A percentile compares a stretch with the other conserved stretches of the same genome.
phyloP scores from a whole-genome alignment of 2,113 vertebrate genomes.

The Phalacrocorax aristotelis region DNA sequence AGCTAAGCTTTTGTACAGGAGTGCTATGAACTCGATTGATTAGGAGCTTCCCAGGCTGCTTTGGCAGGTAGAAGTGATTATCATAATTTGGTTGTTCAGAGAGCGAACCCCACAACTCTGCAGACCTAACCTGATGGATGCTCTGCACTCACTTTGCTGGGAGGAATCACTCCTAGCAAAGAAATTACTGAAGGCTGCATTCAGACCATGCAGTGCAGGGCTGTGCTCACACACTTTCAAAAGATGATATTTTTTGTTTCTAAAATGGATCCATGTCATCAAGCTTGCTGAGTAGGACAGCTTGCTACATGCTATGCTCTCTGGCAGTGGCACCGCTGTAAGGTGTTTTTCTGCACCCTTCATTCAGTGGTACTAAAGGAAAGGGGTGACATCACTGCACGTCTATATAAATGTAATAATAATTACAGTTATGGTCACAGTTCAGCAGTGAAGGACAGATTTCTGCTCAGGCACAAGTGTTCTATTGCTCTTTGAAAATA shows the following conservation, averaged over 20 bases:
- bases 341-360: neutral
- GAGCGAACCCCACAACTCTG: neutral
- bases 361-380: neutral
- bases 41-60: neutral
- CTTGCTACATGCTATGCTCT: neutral
- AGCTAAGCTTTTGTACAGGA: neutral
- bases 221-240: neutral
- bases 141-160: neutral
- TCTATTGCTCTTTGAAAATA: neutral
- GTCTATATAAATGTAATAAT: neutral
- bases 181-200: neutral
- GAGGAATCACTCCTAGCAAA: neutral
- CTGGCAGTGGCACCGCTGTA: accelerated
- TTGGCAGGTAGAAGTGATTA: neutral
- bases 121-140: neutral
- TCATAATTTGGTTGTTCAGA: neutral
- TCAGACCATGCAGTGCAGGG: neutral
- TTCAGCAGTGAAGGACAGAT: neutral
- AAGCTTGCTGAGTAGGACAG: neutral
- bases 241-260: neutral
- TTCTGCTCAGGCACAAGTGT: neutral
- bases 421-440: accelerated
- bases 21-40: neutral
- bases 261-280: neutral
- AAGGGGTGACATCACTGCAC: neutral